Evolutionary conservation across 2,888 invertebrate species (phyloP), one percentile per base, ranked within the genome.

Genomic region (Troides helena): DNA sequence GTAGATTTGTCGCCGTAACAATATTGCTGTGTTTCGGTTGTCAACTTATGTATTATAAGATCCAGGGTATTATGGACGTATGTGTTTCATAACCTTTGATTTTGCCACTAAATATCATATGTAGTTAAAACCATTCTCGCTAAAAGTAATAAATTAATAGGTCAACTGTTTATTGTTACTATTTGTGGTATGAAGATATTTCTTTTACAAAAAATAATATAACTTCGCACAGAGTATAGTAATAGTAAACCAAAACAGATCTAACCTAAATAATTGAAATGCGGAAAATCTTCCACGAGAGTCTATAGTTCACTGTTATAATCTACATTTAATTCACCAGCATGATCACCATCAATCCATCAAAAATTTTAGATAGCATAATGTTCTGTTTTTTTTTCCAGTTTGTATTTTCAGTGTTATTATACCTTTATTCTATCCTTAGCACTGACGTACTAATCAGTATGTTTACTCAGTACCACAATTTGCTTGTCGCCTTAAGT

Each of bases 251-350:
- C n/a, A n/a, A 53, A n/a, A 50, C 14, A 23, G n/a, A 43, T 39
- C 50, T 59, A 68, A 68, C 63, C 68, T 68, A 58, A 68, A 68
- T 68, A 23, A 50, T 59, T 68, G 53, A 63, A 61, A 61, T 67
- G 67, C 25, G 8, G 39, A 64, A 64, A 59, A 63, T 25, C n/a
- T n/a, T 17, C 18, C 25, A 39, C n/a, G 46, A 30, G 46, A 0
- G 43, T n/a, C 36, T 61, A 7, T 65, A 62, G 62, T 56, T 61
- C 65, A 65, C 17, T 65, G 60, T 65, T 65, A 61, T 43, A 56
- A 65, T 69, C 65, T 57, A 25, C 39, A 61, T 39, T 64, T 61
- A 65, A 43, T 65, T 69, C 65, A 43, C 30, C 65, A 69, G 30
- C 43, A 65, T 65, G 65, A 65, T 61, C 53, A 62, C 62, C 65